Evolutionary conservation across 1,140 invertebrate genomes (phyloP).

Genomic region (Stegodyphus dumicola): DNA sequence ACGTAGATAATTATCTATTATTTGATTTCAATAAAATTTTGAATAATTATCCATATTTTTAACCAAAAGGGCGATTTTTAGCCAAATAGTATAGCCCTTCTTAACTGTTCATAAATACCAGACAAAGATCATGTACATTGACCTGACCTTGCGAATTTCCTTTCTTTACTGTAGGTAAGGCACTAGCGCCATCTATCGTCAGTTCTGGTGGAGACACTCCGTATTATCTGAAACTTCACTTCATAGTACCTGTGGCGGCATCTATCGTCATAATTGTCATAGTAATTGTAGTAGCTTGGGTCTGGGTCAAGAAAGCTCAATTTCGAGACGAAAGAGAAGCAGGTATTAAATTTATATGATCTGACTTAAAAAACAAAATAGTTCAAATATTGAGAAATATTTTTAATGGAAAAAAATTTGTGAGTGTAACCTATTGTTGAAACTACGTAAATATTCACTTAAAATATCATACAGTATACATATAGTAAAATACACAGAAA

Average conservation of each 20-base stretch:
- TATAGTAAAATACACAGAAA: too few relatives aligned
- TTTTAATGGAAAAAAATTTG: too few relatives aligned
- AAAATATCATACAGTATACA: too few relatives aligned
- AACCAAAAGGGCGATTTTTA: neutral
- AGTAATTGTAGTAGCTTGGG: constrained; percentile 62
- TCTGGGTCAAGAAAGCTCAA: constrained; percentile 61
- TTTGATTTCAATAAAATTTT: too few relatives aligned
- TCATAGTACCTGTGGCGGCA: constrained; percentile 58
- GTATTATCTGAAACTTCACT: constrained; percentile 61
- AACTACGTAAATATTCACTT: too few relatives aligned
- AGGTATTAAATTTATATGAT: neutral
- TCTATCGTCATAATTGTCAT: constrained; percentile 61
- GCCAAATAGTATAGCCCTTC: constrained; percentile 37
- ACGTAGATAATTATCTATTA: too few relatives aligned
- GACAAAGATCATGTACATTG: constrained; percentile 31
- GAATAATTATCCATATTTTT: neutral
- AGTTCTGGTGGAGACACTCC: constrained; percentile 18
- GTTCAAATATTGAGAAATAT: too few relatives aligned
- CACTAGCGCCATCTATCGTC: constrained; percentile 52
- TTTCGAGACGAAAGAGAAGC: constrained; percentile 58
- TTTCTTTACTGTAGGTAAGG: constrained; percentile 37
- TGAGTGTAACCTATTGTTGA: too few relatives aligned
- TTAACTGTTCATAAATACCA: neutral
- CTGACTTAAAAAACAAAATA: too few relatives aligned
- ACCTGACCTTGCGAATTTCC: constrained; percentile 23